Conservation (phyloP, 2,888 invertebrate genomes). For the Lymantria dispar region DNA sequence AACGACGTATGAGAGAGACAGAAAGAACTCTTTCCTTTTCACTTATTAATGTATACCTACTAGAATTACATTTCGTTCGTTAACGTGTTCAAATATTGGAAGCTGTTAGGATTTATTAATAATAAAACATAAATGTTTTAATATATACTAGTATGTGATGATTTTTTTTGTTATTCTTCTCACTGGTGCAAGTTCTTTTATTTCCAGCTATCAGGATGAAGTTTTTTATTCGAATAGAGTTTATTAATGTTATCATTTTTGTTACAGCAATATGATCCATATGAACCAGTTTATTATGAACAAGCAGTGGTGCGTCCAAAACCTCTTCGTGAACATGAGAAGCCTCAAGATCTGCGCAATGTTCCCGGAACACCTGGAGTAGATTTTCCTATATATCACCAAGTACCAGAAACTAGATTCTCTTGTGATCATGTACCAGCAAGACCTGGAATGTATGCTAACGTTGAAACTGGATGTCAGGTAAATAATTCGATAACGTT, state of each 20-base stretch:
- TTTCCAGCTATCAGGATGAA: too few relatives aligned
- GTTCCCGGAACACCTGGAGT: constrained; percentile 91
- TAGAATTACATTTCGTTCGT: too few relatives aligned
- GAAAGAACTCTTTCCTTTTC: too few relatives aligned
- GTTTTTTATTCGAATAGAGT: too few relatives aligned
- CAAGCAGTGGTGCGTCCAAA: constrained; percentile 57
- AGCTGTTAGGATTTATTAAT: too few relatives aligned
- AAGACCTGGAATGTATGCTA: constrained; percentile 94
- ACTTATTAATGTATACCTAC: too few relatives aligned
- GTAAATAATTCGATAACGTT: constrained; percentile 39
- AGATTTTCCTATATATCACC: constrained; percentile 91
- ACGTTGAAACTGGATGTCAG: constrained; percentile 94
- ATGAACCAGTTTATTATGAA: constrained; percentile 53
- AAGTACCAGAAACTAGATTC: constrained; percentile 90
- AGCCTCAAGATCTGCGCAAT: constrained; percentile 89
- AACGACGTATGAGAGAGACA: neutral
- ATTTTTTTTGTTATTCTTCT: too few relatives aligned
- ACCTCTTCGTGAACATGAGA: constrained; percentile 82
- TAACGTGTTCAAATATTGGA: too few relatives aligned
- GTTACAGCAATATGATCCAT: constrained; percentile 60
- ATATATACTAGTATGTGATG: too few relatives aligned
- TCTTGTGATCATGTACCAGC: constrained; percentile 90
- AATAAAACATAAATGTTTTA: too few relatives aligned
- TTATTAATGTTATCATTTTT: neutral
- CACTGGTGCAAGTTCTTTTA: too few relatives aligned